These are phyloP conservation scores for Kryphioiulus occultus DNA, from an alignment of 2,888 invertebrate genomes.

Conservation along the genomic window DNA sequence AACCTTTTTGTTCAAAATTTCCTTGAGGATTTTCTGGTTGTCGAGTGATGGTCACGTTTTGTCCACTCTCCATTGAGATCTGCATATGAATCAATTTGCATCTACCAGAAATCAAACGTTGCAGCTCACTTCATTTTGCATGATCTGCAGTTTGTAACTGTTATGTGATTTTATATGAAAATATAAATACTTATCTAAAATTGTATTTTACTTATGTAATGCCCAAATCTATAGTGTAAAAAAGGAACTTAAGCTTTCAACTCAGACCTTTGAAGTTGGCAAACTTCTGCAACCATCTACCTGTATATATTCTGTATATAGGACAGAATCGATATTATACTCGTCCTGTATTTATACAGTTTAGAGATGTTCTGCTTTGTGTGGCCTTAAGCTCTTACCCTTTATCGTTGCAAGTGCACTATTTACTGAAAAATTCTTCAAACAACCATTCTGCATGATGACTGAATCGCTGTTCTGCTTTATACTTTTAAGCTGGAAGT, in stretches of 20 bases:
- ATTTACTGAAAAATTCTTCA: not conserved
- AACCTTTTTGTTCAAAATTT: not conserved
- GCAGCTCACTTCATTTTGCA: not conserved
- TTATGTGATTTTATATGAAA: too few relatives aligned
- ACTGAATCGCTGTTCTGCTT: not conserved
- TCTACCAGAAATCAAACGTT: not conserved
- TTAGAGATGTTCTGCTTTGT: too few relatives aligned
- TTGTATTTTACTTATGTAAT: too few relatives aligned
- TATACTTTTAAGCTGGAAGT: not conserved
- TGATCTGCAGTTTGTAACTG: too few relatives aligned
- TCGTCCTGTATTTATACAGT: too few relatives aligned
- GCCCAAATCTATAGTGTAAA: too few relatives aligned
- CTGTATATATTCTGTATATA: too few relatives aligned
- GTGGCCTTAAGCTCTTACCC: not conserved
- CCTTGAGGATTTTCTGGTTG: not conserved
- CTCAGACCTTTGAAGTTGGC: too few relatives aligned
- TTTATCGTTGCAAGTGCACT: not conserved
- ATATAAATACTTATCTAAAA: too few relatives aligned
- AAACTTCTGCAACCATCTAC: too few relatives aligned
- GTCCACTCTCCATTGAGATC: not conserved
- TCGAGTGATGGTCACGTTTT: not conserved
- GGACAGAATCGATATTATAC: too few relatives aligned
- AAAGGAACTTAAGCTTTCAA: too few relatives aligned
- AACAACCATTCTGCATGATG: not conserved
- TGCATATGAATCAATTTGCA: not conserved